Evolutionary conservation across 2,888 invertebrate species (phyloP).

Genomic region (Apocheima hispidaria): DNA sequence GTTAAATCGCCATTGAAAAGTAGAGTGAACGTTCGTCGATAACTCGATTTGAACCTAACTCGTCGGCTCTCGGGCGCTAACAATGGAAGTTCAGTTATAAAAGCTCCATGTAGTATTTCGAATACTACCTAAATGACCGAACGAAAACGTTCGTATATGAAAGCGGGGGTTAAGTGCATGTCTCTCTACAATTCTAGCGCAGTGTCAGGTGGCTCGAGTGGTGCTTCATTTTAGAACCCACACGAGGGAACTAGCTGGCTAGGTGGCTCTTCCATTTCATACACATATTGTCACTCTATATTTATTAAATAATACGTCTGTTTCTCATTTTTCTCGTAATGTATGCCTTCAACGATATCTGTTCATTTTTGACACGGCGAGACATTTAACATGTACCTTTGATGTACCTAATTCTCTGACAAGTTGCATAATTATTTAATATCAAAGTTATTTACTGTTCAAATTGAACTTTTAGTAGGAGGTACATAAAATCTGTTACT

Average conservation of each 20-base stretch:
- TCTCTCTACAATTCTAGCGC: conserved; percentile 46
- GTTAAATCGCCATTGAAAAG: conserved; percentile 14
- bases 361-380: not conserved
- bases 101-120: not conserved
- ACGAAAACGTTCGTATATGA: conserved; percentile 1
- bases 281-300: conserved; percentile 26
- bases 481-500: too few relatives aligned
- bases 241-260: conserved; percentile 36
- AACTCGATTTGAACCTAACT: conserved; percentile 12
- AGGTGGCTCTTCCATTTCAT: conserved; percentile 33
- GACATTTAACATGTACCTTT: not conserved
- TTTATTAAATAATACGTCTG: conserved; percentile 19
- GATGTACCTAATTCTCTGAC: not conserved
- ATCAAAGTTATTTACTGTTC: not conserved
- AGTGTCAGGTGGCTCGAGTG: conserved; percentile 52
- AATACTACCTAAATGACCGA: not conserved
- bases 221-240: conserved; percentile 45
- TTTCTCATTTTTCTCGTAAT: not conserved
- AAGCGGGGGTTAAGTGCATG: conserved; percentile 36
- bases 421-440: too few relatives aligned
- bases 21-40: conserved; percentile 12
- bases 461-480: not conserved
- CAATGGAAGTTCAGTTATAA: not conserved
- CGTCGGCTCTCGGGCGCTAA: conserved; percentile 3
- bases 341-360: conserved; percentile 1